Conservation (phyloP, 2,797 vertebrate genomes). For the Dipus sagitta region DNA sequence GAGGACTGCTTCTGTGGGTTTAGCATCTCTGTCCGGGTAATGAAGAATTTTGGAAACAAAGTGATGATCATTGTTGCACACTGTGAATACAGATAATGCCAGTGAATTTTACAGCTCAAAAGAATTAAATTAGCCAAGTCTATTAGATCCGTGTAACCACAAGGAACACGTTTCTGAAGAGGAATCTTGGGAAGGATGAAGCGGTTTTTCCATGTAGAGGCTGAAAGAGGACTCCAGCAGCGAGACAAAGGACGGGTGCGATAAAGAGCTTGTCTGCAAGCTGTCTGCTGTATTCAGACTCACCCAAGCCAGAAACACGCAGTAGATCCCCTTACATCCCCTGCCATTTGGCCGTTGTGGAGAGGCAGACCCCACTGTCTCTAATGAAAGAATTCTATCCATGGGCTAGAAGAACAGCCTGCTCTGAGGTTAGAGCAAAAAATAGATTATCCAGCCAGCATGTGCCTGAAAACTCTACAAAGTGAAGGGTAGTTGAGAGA, state of each 20-base stretch:
- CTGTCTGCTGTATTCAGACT: not conserved
- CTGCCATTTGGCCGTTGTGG: not conserved
- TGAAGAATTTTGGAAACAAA: not conserved
- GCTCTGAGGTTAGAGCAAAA: conserved; percentile 35
- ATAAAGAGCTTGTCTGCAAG: not conserved
- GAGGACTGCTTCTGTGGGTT: not conserved
- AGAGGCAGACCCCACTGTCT: conserved; percentile 4
- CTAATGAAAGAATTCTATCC: not conserved
- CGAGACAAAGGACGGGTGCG: not conserved
- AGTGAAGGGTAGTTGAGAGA: conserved; percentile 7
- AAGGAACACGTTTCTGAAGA: not conserved
- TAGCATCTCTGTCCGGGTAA: not conserved
- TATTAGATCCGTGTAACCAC: not conserved
- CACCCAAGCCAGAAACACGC: conserved; percentile 39
- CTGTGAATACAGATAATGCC: not conserved
- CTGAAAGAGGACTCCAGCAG: not conserved
- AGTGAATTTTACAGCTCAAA: not conserved
- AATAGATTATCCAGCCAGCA: not conserved
- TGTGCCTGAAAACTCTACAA: conserved; percentile 30
- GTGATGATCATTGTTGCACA: not conserved
- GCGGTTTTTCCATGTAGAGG: not conserved
- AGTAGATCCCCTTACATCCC: not conserved
- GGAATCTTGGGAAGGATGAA: not conserved
- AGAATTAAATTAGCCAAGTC: not conserved
- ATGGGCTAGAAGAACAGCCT: not conserved